phyloP scores from a whole-genome alignment of 2,888 invertebrate species.

The Salticus scenicus region DNA sequence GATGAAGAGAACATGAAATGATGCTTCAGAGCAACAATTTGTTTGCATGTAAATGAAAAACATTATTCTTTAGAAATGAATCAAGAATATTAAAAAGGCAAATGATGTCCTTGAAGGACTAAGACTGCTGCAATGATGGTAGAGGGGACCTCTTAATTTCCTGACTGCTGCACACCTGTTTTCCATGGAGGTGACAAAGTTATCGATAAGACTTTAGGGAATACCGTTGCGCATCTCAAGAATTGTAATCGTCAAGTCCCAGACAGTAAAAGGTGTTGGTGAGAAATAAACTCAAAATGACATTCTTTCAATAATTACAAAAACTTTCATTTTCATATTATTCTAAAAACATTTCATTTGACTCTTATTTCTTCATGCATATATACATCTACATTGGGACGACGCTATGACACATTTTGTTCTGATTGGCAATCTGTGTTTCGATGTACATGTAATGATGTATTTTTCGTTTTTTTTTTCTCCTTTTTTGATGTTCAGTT shows the following conservation, averaged over 20 bases:
- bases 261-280: background rate
- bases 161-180: conserved; percentile 5
- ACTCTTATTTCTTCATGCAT: too few relatives aligned
- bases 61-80: conserved; percentile 9
- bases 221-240: background rate
- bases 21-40: conserved; percentile 7
- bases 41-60: conserved; percentile 10
- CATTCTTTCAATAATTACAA: too few relatives aligned
- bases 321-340: too few relatives aligned
- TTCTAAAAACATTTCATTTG: too few relatives aligned
- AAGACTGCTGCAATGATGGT: conserved; percentile 15
- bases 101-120: background rate
- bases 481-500: too few relatives aligned
- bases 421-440: too few relatives aligned
- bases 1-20: conserved; percentile 4
- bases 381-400: too few relatives aligned
- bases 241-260: background rate
- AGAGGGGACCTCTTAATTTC: too few relatives aligned
- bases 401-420: too few relatives aligned
- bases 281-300: too few relatives aligned
- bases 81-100: background rate
- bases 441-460: too few relatives aligned
- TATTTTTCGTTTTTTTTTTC: too few relatives aligned
- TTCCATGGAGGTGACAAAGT: background rate
- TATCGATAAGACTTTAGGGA: conserved; percentile 8